Conservation (phyloP, 2,797 vertebrate species). For the Triplophysa yarkandensis region DNA sequence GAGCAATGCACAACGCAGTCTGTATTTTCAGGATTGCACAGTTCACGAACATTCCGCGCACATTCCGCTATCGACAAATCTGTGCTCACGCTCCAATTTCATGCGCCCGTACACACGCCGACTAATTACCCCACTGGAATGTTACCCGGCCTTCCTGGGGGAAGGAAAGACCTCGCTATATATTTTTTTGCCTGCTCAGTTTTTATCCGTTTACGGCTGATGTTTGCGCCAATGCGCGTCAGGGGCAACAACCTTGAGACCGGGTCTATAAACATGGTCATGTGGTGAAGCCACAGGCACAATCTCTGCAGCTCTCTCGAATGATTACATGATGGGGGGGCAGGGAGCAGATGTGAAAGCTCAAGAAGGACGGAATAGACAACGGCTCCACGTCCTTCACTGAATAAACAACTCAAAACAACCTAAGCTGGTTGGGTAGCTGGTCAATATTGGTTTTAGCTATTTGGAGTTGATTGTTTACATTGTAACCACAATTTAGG, state of each 20-base stretch:
- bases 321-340: constrained; percentile 40
- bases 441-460: too few species aligned
- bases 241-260: constrained; percentile 54
- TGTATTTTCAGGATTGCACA: neutral
- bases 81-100: constrained; percentile 32
- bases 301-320: constrained; percentile 38
- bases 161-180: constrained; percentile 13
- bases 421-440: too few species aligned
- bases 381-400: constrained; percentile 4
- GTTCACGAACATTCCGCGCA: constrained; percentile 13
- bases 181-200: constrained; percentile 24
- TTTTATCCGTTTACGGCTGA: constrained; percentile 46
- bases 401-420: too few species aligned
- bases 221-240: constrained; percentile 38
- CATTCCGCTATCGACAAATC: constrained; percentile 25
- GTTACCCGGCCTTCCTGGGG: constrained; percentile 23
- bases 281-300: constrained; percentile 56
- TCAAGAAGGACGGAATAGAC: constrained; percentile 27
- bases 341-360: constrained; percentile 11
- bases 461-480: neutral
- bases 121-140: constrained; percentile 46
- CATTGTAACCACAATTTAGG: neutral
- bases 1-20: neutral
- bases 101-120: constrained; percentile 12
- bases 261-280: constrained; percentile 60